Base-by-base conservation (phyloP, 2,797 vertebrate species). In the Synanceia verrucosa region DNA sequence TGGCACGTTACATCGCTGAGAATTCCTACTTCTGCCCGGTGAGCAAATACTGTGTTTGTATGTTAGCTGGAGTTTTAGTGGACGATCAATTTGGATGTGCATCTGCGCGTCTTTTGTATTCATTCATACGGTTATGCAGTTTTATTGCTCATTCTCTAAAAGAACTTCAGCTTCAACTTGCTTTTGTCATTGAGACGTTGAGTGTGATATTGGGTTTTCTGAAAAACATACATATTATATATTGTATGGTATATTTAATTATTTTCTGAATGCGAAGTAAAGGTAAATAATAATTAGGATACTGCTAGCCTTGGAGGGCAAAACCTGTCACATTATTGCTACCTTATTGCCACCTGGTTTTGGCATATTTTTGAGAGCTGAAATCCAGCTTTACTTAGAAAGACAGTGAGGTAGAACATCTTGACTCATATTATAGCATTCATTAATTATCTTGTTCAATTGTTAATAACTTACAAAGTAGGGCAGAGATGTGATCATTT, bases 1-100 rank as follows among this genome's bases (percentile, higher is more conserved):
- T 98, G 86, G 98, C 96, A 0, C 86, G 89, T 19, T 96, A 97
- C 94, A 98, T 99, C 36, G 88, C 95, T 0, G 96, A 99, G 86
- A 96, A 97, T 91, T 99, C 97, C 83, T 98, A 98, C 94, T 99
- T 99, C 93, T 99, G 98, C 85, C 98, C 98, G 82, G 98, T 99
- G 85, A 82, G 94, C 29, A 5, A n/a, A 13, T 36, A 31, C 13
- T 6, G 3, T 5, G 5, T n/a, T 6, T 9, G 21, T 5, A 6
- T 46, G 16, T 19, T 23, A 36, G 3, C 6, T 29, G 6, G 33
- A 23, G 33, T n/a, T 48, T 31, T 28, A 28, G 16, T 1, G 6
- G 9, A 55, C 24, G 34, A 48, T 47, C 39, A 4, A 34, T 26
- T 52, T 68, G n/a, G 23, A 21, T 1, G 3, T 10, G 34, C 18